Base-by-base conservation (phyloP, 2,113 vertebrate genomes). In the Mobula hypostoma region DNA sequence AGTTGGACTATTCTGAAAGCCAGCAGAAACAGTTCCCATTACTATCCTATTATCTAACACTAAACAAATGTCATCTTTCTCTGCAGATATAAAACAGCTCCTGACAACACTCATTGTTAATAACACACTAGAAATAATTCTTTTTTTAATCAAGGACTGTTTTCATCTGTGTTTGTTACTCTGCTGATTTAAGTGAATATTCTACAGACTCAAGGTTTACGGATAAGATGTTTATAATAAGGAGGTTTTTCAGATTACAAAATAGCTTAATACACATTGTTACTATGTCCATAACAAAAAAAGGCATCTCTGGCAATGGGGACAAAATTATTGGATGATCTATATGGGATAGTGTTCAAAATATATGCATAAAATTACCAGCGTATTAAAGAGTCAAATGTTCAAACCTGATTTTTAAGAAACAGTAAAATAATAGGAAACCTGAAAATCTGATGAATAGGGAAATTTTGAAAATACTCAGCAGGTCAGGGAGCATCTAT, bases 1-100 rank as follows among this genome's bases (percentile, higher is more conserved):
- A 66, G 85, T 90, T 8, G 85, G 29, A 68, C 12, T 90, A 32
- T 90, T 32, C 61, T 90, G 15, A 90, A 68, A 90, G n/a, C 85
- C 32, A 90, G 66, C 61, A 90, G 85, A 17, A 66, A 90, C 85
- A 66, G 85, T 19, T 63, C 66, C 61, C 85, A 15, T 90, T 90
- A 32, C 61, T 90, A 32, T 32, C 14, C 85, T 90, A n/a, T 90
- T 90, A 66, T 68, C 85, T 32, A 66, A 68, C 61, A 68, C 61
- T 66, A 90, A 90, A 90, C 85, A 90, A 90, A 66, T 90, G 85
- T 68, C 85, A 90, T 90, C 85, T 66, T 90, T 90, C 29, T 90
- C 14, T 90, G 29, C n/a, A 66, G 85, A 90, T 32, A 66, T 66
- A 66, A 90, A 90, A n/a, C 85, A 90, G 85, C 66, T 66, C 66